These are phyloP conservation scores for Anabacerthia variegaticeps DNA, from an alignment of 2,797 vertebrate genomes.

Conservation along the genomic window DNA sequence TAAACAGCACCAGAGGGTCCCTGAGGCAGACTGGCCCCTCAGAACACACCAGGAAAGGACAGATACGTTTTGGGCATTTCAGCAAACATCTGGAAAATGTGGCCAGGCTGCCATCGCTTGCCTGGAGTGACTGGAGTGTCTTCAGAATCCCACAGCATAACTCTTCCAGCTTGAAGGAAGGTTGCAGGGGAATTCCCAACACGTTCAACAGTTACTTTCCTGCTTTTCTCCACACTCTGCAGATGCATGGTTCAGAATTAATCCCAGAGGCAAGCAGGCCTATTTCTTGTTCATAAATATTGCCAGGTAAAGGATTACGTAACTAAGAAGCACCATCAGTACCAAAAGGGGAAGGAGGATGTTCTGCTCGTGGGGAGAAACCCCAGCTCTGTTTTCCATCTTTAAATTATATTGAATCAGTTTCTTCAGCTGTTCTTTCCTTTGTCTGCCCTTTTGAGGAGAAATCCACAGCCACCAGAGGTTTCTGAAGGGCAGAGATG, in stretches of 20 bases:
- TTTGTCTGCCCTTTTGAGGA: background rate
- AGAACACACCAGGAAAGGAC: background rate
- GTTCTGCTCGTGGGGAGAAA: background rate
- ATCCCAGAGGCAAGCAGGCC: background rate
- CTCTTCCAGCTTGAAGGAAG: background rate
- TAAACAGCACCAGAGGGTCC: background rate
- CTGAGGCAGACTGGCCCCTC: background rate
- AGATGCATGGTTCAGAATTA: background rate
- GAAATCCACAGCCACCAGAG: background rate
- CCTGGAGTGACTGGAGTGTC: background rate
- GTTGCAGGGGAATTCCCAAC: background rate
- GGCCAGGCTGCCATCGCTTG: background rate
- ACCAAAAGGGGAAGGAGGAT: background rate
- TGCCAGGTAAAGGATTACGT: background rate
- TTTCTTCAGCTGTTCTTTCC: background rate
- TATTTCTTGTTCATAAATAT: background rate
- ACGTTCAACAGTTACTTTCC: background rate
- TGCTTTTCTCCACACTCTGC: background rate
- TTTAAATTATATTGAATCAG: background rate
- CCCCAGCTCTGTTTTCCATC: background rate
- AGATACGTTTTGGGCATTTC: background rate
- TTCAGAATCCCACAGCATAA: background rate
- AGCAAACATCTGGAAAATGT: background rate
- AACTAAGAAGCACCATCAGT: background rate
- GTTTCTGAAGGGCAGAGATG: background rate